These are phyloP conservation scores for Equus przewalskii DNA, from an alignment of 2,113 vertebrate species.

Conservation along the genomic window DNA sequence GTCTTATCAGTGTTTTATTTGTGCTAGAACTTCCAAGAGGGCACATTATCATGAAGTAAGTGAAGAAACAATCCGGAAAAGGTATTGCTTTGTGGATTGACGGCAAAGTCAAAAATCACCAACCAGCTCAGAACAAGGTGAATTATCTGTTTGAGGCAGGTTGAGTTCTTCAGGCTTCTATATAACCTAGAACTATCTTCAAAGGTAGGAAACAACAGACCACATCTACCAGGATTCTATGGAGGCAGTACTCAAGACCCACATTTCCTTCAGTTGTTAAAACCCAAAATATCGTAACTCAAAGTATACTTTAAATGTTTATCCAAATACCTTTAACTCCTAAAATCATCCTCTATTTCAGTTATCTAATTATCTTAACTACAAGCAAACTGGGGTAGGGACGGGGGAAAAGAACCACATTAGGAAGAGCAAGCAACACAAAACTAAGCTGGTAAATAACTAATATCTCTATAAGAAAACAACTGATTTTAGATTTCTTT, in stretches of 20 bases:
- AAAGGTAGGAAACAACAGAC: neutral
- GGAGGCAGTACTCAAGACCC: neutral
- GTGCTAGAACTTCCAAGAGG: neutral
- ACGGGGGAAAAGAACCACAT: neutral
- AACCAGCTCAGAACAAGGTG: neutral
- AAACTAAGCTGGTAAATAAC: conserved; percentile 83
- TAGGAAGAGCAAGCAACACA: conserved; percentile 38
- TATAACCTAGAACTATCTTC: neutral
- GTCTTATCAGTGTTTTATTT: neutral
- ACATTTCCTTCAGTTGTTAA: conserved; percentile 36
- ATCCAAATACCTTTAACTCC: neutral
- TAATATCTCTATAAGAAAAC: conserved; percentile 86
- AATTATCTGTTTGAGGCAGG: neutral
- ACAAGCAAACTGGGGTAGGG: neutral
- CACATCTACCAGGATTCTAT: neutral
- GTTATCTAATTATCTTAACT: neutral
- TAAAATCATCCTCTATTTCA: neutral
- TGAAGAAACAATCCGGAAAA: neutral
- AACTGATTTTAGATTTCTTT: conserved; percentile 86
- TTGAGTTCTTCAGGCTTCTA: neutral
- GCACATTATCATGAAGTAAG: neutral
- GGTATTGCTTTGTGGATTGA: neutral
- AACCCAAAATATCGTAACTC: conserved; percentile 1
- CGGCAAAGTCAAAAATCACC: conserved; percentile 6
- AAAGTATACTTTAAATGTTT: conserved; percentile 45